Conservation (phyloP, 2,113 vertebrate species). For the Phasianus colchicus region DNA sequence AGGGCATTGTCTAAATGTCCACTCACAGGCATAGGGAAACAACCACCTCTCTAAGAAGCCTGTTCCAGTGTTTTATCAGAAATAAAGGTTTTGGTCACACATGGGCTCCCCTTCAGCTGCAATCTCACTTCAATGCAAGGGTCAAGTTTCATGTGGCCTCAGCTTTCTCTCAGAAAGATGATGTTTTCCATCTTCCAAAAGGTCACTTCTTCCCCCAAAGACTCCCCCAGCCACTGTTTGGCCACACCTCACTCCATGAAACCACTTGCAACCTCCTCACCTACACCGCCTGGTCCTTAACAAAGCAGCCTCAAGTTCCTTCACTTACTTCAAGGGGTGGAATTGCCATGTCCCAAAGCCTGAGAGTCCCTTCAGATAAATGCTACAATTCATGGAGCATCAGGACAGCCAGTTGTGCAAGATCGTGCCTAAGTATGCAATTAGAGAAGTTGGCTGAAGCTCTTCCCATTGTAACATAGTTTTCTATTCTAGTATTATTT, state of each 20-base stretch:
- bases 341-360: neutral
- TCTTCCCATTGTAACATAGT: conserved; percentile 41
- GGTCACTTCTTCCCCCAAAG: neutral
- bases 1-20: neutral
- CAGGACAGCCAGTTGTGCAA: conserved; percentile 24
- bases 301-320: neutral
- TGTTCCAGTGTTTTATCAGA: neutral
- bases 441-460: conserved; percentile 43
- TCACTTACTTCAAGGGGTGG: neutral
- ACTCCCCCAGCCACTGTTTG: neutral
- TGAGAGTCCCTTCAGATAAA: neutral
- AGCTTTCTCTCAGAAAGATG: neutral
- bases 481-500: conserved; percentile 64
- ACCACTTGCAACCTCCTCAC: neutral
- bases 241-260: neutral
- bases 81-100: neutral
- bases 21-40: neutral
- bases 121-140: neutral
- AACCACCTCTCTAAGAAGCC: neutral
- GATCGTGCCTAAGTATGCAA: neutral
- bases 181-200: neutral
- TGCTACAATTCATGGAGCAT: neutral
- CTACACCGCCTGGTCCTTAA: neutral
- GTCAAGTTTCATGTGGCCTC: neutral
- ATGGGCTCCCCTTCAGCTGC: neutral